A percentile compares a stretch with the other conserved stretches of the same genome.
phyloP scores from a whole-genome alignment of 2,113 vertebrate species.

The Alligator sinensis region DNA sequence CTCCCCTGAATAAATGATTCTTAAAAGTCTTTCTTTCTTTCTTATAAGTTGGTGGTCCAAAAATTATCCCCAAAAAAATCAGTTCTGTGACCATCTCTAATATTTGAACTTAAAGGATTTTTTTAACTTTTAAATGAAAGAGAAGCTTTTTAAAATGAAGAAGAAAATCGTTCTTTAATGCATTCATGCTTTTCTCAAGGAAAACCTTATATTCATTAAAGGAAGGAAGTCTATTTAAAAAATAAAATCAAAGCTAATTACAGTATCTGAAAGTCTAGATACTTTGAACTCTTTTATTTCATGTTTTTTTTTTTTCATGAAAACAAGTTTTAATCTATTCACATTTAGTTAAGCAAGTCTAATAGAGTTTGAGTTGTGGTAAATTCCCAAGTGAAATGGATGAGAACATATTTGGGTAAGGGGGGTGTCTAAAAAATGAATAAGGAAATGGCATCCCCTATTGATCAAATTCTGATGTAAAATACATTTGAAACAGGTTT shows the following conservation, averaged over 20 bases:
- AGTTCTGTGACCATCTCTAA: background rate
- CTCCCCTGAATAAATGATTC: no score
- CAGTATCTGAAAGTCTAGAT: constrained; percentile 20
- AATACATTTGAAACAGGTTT: background rate
- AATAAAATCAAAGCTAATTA: constrained; percentile 50
- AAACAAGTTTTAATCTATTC: constrained; percentile 46
- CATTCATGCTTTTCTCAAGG: constrained; percentile 37
- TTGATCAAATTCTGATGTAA: background rate
- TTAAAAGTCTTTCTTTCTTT: background rate
- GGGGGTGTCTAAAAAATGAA: background rate
- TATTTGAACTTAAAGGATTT: constrained; percentile 15
- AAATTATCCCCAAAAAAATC: background rate
- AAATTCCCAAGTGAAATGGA: background rate
- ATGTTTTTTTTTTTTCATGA: constrained; percentile 22
- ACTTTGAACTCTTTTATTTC: constrained; percentile 29
- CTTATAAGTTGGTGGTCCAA: background rate
- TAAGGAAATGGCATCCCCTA: background rate
- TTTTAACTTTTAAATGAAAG: constrained; percentile 50
- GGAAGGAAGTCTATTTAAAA: background rate
- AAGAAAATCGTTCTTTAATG: constrained; percentile 25
- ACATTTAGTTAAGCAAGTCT: background rate
- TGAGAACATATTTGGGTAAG: constrained; percentile 9
- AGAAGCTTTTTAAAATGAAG: constrained; percentile 29
- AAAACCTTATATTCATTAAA: constrained; percentile 52
- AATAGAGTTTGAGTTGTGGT: constrained; percentile 9